Percentiles rank a stretch among this genome's conserved stretches.
Evolutionary conservation across 1,140 invertebrate species (phyloP).

Genomic region (Lordiphosa mommai): DNA sequence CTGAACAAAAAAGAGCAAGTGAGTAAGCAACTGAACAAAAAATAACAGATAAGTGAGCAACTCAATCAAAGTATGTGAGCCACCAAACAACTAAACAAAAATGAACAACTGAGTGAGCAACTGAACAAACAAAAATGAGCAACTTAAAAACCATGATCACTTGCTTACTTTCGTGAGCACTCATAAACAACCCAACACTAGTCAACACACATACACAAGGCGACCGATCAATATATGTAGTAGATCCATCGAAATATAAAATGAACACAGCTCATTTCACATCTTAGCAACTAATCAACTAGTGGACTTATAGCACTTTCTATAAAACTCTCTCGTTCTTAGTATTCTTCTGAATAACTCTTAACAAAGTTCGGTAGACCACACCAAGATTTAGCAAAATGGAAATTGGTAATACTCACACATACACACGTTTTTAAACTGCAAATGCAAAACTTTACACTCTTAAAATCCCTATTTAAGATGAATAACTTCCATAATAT

Average conservation of each 20-base stretch:
- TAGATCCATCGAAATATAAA: background rate
- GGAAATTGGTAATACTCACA: conserved; percentile 35
- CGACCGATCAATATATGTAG: background rate
- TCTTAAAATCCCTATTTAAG: conserved; percentile 60
- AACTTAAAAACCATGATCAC: no score
- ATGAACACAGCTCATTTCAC: conserved; percentile 53
- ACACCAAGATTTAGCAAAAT: conserved; percentile 24
- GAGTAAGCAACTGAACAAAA: no score
- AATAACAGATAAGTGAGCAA: no score
- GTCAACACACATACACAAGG: conserved; percentile 1
- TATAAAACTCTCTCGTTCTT: conserved; percentile 17
- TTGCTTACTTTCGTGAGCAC: no score
- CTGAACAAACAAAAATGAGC: no score
- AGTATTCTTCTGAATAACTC: conserved; percentile 5
- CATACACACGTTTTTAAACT: conserved; percentile 51
- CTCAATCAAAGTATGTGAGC: no score
- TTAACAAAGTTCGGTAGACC: conserved; percentile 24
- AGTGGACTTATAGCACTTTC: conserved; percentile 72
- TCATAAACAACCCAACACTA: background rate
- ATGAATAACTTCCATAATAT: conserved; percentile 76
- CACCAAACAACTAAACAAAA: no score
- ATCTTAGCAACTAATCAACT: conserved; percentile 73
- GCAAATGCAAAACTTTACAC: conserved; percentile 66
- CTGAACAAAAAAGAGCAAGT: no score
- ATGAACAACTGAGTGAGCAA: no score